Evolutionary conservation across 2,888 invertebrate genomes (phyloP), one percentile per base, ranked within the genome.

Genomic region (Drosophila cracens): DNA sequence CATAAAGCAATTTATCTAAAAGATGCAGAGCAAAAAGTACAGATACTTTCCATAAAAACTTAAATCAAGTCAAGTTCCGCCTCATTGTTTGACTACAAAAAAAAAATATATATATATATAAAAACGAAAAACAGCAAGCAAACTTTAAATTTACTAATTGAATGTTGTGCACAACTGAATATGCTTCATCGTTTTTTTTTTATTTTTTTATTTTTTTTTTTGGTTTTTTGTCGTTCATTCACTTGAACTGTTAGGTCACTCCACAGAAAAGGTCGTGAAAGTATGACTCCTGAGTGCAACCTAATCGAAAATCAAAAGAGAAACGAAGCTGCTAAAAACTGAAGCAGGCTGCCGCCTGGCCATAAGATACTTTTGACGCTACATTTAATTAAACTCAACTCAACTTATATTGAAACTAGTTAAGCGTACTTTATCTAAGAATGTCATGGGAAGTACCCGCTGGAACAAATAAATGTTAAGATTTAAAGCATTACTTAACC

Each of bases 141-240:
- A 77, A 84, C 77, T 83, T 81, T 72, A 85, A 85, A 82, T 83
- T 70, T 77, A 84, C 85, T 84, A 84, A 84, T 86, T 86, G 84
- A 85, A 82, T 83, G 82, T 83, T 85, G 85, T 83, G 74, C 70
- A 81, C 73, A 71, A 46, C 76, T 60, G 62, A 46, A 51, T 43
- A 49, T 61, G 59, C 61, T 59, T 38, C 49, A 68, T 68, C 68
- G 75, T 81, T 75, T 74, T 51, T 51, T 36, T 27, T 18, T 5
- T 25, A 2, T 25, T 2, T n/a, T 10, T 49, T 64, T 21, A 21
- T 21, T 3, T 75, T 59, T 33, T 6, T 21, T 13, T 38, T 21
- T 11, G 56, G 36, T 40, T 40, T 27, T 40, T 57, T 57, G 21
- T 64, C 71, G 71, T 57, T 69, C 61, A 70, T 60, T 59, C 66